Percentiles rank a stretch among this genome's conserved stretches.
phyloP scores from a whole-genome alignment of 1,140 invertebrate species.

The Sweltsa coloradensis region DNA sequence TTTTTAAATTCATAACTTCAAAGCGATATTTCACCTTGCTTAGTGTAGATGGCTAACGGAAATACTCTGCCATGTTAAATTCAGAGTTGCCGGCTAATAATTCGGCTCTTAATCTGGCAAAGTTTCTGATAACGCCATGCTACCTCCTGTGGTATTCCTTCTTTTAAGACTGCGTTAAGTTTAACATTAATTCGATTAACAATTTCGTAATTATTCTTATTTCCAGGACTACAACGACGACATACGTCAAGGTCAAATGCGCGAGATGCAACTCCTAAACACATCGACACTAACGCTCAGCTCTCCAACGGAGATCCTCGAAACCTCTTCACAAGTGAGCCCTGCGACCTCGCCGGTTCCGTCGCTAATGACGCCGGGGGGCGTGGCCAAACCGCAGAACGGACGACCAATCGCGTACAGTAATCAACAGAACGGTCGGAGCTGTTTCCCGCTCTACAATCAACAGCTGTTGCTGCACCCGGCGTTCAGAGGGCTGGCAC shows the following conservation, averaged over 20 bases:
- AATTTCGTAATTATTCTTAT: background rate
- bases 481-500: constrained; percentile 26
- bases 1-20: no score
- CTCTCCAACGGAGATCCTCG: constrained; percentile 2
- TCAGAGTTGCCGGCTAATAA: no score
- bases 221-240: constrained; percentile 71
- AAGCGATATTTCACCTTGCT: no score
- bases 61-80: no score
- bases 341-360: background rate
- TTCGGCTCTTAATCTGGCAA: no score
- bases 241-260: constrained; percentile 72
- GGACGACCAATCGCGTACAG: background rate
- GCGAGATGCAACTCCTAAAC: constrained; percentile 65
- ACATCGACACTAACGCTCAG: constrained; percentile 20
- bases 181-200: background rate
- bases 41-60: no score
- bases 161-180: no score
- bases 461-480: constrained; percentile 26
- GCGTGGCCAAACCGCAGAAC: background rate
- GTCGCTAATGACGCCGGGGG: constrained; percentile 8
- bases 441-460: background rate
- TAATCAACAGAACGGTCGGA: constrained; percentile 3
- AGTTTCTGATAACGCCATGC: no score
- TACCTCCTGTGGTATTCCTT: no score
- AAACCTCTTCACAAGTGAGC: background rate